Conservation (phyloP, 2,113 vertebrate species). For the Ifrita kowaldi region DNA sequence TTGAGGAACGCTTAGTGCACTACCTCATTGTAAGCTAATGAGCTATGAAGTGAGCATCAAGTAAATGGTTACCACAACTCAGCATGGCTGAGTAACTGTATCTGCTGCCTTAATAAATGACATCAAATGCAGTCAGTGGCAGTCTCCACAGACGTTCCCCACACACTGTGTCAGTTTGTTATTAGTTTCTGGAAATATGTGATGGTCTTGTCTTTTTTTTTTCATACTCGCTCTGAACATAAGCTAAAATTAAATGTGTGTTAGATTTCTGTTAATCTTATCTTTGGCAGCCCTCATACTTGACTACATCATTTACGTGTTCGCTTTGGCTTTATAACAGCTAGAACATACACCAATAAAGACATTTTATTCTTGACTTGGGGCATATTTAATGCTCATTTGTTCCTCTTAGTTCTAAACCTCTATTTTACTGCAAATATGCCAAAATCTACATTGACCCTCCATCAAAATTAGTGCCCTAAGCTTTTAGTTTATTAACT, state of each 20-base stretch:
- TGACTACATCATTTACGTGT: not conserved
- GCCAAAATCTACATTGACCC: not conserved
- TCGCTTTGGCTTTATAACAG: not conserved
- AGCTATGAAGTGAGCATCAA: not conserved
- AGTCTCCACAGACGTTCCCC: not conserved
- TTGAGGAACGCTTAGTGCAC: not conserved
- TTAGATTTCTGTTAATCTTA: not conserved
- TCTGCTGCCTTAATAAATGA: not conserved
- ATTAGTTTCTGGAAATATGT: not conserved
- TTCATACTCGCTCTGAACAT: not conserved
- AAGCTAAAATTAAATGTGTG: not conserved
- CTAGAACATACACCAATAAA: not conserved
- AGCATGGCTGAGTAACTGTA: not conserved
- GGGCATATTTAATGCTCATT: not conserved
- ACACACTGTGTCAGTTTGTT: not conserved
- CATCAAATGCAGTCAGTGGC: not conserved
- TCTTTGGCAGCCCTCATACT: not conserved
- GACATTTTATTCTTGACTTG: not conserved
- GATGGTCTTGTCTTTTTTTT: not conserved
- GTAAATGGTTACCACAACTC: not conserved
- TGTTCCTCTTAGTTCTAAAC: not conserved
- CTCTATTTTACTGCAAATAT: not conserved
- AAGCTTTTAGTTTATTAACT: not conserved
- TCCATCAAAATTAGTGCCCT: not conserved
- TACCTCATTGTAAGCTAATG: not conserved